Percentiles rank a stretch among this genome's conserved stretches.
Evolutionary conservation across 2,113 vertebrate genomes (phyloP).

Genomic region (Phaethornis superciliosus): DNA sequence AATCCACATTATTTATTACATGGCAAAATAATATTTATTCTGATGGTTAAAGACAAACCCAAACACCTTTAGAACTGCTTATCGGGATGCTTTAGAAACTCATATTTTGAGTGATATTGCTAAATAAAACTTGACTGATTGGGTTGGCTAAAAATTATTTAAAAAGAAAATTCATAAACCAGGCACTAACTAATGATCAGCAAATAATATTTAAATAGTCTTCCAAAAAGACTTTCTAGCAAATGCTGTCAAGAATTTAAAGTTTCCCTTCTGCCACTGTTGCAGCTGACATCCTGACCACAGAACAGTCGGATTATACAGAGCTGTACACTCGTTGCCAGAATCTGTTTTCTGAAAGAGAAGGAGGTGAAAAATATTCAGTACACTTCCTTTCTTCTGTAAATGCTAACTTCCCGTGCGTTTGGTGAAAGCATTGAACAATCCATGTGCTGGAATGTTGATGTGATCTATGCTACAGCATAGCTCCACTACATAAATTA

Average conservation of each 20-base stretch:
- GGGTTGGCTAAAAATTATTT: neutral
- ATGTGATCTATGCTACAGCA: neutral
- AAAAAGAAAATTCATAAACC: no score
- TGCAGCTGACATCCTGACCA: neutral
- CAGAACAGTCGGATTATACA: neutral
- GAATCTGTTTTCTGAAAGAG: neutral
- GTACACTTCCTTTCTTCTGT: neutral
- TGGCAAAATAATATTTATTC: neutral
- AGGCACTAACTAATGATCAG: neutral
- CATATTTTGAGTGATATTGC: neutral
- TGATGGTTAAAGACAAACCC: neutral
- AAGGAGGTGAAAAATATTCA: neutral
- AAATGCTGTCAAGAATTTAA: neutral
- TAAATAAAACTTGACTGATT: neutral
- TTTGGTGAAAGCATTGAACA: neutral
- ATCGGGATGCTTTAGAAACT: neutral
- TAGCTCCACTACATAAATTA: neutral
- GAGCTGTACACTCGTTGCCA: neutral
- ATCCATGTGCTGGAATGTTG: neutral
- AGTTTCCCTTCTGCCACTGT: neutral
- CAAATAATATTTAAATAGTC: neutral
- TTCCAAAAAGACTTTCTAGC: neutral
- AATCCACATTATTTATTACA: neutral
- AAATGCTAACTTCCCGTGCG: neutral
- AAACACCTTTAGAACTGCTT: neutral